Percentiles rank a stretch among this genome's conserved stretches.
Conservation (phyloP, 2,888 invertebrate species). For the Athetis lepigone region DNA sequence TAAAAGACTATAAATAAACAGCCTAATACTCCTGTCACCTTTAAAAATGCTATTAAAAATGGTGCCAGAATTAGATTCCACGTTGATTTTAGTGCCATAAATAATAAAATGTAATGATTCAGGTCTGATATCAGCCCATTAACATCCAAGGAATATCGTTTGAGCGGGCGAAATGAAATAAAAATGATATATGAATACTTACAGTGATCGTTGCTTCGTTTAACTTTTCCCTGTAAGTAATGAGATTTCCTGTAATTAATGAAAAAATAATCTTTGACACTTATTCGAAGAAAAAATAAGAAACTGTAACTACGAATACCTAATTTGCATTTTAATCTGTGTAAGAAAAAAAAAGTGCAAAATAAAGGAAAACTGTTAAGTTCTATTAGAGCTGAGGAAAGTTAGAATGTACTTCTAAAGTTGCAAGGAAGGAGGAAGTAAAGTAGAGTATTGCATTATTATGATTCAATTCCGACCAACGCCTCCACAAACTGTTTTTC, state of each 20-base stretch:
- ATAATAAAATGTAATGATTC: constrained; percentile 29
- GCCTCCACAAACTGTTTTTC: constrained; percentile 45
- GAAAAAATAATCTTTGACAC: constrained; percentile 11
- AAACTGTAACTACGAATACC: constrained; percentile 33
- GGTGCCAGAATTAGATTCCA: constrained; percentile 24
- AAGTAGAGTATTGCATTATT: constrained; percentile 51
- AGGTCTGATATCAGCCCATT: constrained; percentile 37
- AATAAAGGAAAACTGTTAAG: constrained; percentile 43
- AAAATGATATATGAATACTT: constrained; percentile 60
- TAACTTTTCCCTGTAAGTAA: constrained; percentile 59
- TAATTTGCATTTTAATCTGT: constrained; percentile 52
- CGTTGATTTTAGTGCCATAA: constrained; percentile 32
- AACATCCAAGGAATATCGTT: constrained; percentile 26
- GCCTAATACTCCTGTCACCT: background rate
- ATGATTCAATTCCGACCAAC: constrained; percentile 52
- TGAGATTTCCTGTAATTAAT: constrained; percentile 60
- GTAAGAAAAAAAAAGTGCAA: constrained; percentile 41
- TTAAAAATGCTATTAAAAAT: constrained; percentile 25
- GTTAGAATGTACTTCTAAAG: constrained; percentile 51
- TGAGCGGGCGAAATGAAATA: constrained; percentile 36
- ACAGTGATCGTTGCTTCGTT: constrained; percentile 66
- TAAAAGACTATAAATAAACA: constrained; percentile 29
- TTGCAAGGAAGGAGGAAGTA: constrained; percentile 35
- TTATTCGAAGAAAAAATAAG: constrained; percentile 14
- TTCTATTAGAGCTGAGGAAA: constrained; percentile 46